Base-by-base conservation (phyloP, 2,888 invertebrate genomes). In the Polyommatus iphigenia region DNA sequence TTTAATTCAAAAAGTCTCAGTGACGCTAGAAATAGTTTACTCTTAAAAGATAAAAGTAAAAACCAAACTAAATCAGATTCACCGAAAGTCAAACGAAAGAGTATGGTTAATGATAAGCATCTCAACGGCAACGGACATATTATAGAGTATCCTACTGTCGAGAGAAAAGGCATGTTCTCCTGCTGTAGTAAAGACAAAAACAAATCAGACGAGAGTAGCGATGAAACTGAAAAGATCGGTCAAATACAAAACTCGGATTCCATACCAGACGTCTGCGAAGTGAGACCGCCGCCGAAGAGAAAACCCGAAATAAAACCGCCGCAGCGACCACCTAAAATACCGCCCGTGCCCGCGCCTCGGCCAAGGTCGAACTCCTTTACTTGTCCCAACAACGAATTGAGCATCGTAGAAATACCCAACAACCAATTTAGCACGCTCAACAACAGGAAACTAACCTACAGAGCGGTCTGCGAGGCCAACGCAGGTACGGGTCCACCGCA, bases 121-220 rank as follows among this genome's bases (percentile, higher is more conserved):
- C 83, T 90, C 0, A 94, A 94, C 80, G 92, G 93, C 15, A 91
- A 83, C 76, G 90, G 91, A 20, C 95, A 95, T 82, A 93, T 96
- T 62, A 96, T 96, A 84, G 96, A 96, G 85, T 96, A 96, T 84
- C 95, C 96, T 0, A 96, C 96, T 0, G 95, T 96, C 5, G 96
- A 96, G 86, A 93, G 96, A 71, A 96, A 96, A 90, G 95, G 96
- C 78, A 95, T 96, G 87, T 96, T 96, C 86, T 96, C 96, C 3
- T 96, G 96, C 85, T 96, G 96, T 84, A 95, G 95, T 78, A 96
- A 95, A 89, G 94, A 94, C 83, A 94, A 90, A 88, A 95, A 89
- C 84, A 95, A 88, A 87, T 95, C 89, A 67, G 95, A 94, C 73
- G 95, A 95, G 78, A 94, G 87, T 80, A 89, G 90, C 20, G 94